Base-by-base conservation (phyloP, 2,888 invertebrate genomes). In the Silvanus unidentatus region DNA sequence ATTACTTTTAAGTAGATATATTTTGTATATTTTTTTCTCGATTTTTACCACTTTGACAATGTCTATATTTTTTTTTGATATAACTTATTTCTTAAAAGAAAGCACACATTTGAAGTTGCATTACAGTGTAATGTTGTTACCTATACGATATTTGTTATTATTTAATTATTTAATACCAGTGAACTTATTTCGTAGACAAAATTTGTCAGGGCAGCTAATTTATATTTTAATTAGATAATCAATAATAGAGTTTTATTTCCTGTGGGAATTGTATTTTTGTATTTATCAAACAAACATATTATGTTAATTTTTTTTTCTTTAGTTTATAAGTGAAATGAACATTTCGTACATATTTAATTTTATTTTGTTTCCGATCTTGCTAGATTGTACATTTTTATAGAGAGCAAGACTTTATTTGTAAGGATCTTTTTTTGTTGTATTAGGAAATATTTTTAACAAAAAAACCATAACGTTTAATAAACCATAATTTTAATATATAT, bases 1-100 rank as follows among this genome's bases (percentile, higher is more conserved):
- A 37, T 37, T 37, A n/a, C 13, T 14, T 37, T 12, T 37, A 16
- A 15, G 10, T 32, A n/a, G 3, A 32, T 11, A 32, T 32, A 32
- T 32, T 32, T 35, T 37, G 8, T 37, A 37, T 37, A 5, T 22
- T 22, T 22, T 22, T 22, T 22, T 22, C 22, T 22, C 22, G 22
- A 16, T 28, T 57, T 55, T 55, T 57, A 57, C 57, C 56, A 55
- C 54, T 53, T 53, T 55, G 53, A 57, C 52, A 35, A 42, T 40
- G 49, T 34, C 41, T 45, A 22, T 37, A 16, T 47, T 43, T 37
- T 48, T 39, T 48, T 52, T 50, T 48, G 40, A 43, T 43, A 47
- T 44, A 44, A 45, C 44, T 3, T 22, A 43, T 43, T 48, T 45
- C 14, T 22, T 22, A 22, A 22, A 22, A 22, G 22, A 22, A 8